phyloP scores from a whole-genome alignment of 2,888 invertebrate species.

The Metallyticus violacea region DNA sequence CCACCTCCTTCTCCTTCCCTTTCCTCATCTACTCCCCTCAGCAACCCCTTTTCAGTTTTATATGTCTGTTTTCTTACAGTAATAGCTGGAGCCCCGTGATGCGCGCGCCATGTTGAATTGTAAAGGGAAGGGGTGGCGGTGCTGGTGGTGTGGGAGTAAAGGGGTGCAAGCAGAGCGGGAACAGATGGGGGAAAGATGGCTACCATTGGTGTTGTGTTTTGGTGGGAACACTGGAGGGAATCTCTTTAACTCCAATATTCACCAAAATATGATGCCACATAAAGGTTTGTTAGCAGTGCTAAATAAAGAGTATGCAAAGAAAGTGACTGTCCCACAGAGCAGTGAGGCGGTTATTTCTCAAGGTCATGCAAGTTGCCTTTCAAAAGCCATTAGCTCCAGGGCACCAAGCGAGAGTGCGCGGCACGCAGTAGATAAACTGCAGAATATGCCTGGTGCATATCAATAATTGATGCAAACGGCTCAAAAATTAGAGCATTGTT shows the following conservation, averaged over 20 bases:
- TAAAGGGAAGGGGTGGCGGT: slow-evolving; percentile 41
- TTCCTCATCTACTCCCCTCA: slow-evolving; percentile 48
- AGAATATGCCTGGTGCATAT: too few relatives aligned
- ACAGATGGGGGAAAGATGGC: slow-evolving; percentile 32
- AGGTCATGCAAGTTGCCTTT: background rate
- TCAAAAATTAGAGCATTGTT: too few relatives aligned
- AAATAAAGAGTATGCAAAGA: background rate
- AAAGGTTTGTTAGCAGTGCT: background rate
- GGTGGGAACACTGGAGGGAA: slow-evolving; percentile 20
- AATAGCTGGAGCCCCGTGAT: slow-evolving; percentile 49
- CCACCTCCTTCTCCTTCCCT: slow-evolving; percentile 17
- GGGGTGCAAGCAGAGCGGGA: slow-evolving; percentile 33
- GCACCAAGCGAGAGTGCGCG: too few relatives aligned
- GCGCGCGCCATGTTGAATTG: slow-evolving; percentile 47
- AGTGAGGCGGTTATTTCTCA: background rate
- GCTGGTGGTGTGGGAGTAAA: slow-evolving; percentile 16
- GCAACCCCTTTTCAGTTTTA: slow-evolving; percentile 51
- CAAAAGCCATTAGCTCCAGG: background rate
- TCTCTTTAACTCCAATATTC: slow-evolving; percentile 30
- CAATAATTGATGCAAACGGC: too few relatives aligned
- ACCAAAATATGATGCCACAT: slow-evolving; percentile 19
- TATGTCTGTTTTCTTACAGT: slow-evolving; percentile 57
- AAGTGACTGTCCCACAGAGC: background rate
- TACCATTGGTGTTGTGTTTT: slow-evolving; percentile 31
- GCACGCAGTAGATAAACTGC: too few relatives aligned